Evolutionary conservation across 1,140 invertebrate genomes (phyloP).

Genomic region (Rhizoglyphus robini): DNA sequence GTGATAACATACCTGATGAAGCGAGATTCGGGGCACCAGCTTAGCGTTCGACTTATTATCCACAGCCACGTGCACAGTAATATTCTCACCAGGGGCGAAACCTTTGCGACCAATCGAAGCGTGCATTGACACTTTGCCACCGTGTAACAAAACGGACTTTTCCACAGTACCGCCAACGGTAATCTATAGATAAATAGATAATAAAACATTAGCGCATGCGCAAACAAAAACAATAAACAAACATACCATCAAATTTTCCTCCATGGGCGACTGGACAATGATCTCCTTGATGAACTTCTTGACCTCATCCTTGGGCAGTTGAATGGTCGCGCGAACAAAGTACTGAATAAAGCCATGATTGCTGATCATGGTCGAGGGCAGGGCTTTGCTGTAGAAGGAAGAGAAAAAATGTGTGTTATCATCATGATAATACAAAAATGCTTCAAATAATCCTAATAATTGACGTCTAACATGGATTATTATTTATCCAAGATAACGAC

Average conservation of each 20-base stretch:
- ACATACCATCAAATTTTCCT: constrained; percentile 7
- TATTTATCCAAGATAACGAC: no score
- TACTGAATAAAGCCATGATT: constrained; percentile 13
- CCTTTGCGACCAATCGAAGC: constrained; percentile 3
- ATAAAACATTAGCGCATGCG: no score
- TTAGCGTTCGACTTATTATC: not conserved
- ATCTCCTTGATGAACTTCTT: constrained; percentile 2
- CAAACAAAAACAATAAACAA: no score
- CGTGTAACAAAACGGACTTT: not conserved
- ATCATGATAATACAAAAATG: no score
- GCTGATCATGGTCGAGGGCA: constrained; percentile 9
- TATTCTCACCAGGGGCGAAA: constrained; percentile 8
- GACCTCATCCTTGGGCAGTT: not conserved
- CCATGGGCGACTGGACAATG: constrained; percentile 5
- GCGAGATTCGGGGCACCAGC: not conserved
- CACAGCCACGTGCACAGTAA: not conserved
- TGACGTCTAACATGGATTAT: no score
- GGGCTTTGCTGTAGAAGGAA: no score
- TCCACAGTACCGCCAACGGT: not conserved
- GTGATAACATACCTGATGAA: no score
- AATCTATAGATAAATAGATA: no score
- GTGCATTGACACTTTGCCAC: not conserved
- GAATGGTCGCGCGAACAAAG: not conserved
- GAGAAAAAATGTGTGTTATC: no score
- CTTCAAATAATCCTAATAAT: no score